Percentiles rank a stretch among this genome's conserved stretches.
Conservation (phyloP, 2,888 invertebrate species). For the Leptopilina drosophilae region DNA sequence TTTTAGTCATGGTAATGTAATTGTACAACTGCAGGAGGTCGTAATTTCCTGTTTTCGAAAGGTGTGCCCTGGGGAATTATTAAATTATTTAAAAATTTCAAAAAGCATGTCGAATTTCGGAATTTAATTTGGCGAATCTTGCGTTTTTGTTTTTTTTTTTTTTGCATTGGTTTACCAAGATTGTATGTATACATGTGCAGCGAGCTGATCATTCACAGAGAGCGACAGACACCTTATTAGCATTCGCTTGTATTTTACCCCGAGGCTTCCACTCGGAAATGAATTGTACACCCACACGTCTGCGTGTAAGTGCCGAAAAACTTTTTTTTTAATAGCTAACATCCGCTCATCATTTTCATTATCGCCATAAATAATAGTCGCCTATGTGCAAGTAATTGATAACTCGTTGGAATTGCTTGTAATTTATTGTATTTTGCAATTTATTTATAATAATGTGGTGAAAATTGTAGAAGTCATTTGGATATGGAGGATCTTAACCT, state of each 20-base stretch:
- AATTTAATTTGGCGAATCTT: constrained; percentile 58
- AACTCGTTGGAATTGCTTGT: too few species aligned
- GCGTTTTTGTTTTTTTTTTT: constrained; percentile 45
- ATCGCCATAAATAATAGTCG: background rate
- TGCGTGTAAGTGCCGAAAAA: constrained; percentile 5
- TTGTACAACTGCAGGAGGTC: constrained; percentile 15
- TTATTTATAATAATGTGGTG: too few species aligned
- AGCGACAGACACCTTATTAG: constrained; percentile 65
- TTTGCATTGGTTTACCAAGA: constrained; percentile 43
- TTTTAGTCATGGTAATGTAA: background rate
- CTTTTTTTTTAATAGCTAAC: background rate
- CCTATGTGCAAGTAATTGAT: too few species aligned
- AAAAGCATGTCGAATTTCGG: constrained; percentile 48
- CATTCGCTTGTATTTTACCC: constrained; percentile 65
- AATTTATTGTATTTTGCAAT: too few species aligned
- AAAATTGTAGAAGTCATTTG: too few species aligned
- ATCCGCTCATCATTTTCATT: constrained; percentile 19
- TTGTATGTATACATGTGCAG: constrained; percentile 3
- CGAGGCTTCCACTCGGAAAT: constrained; percentile 68
- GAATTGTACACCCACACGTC: constrained; percentile 59
- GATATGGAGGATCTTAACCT: too few species aligned
- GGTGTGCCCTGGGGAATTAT: constrained; percentile 22
- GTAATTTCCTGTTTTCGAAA: background rate
- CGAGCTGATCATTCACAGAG: constrained; percentile 38
- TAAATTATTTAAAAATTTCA: constrained; percentile 26